phyloP scores from a whole-genome alignment of 2,797 vertebrate genomes.

The Darevskia mixta region DNA sequence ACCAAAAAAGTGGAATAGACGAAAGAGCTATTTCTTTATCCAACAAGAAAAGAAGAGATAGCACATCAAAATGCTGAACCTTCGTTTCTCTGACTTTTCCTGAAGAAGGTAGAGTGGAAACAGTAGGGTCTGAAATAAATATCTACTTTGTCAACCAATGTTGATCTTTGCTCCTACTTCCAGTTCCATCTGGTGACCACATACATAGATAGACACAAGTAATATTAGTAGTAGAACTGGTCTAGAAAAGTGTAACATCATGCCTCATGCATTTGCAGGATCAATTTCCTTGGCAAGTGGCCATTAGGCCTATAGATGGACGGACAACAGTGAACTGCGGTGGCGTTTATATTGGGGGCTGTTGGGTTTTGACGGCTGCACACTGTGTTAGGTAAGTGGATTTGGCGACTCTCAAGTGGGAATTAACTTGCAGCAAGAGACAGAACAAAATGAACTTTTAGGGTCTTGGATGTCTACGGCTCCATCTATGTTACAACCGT shows the following conservation, averaged over 20 bases:
- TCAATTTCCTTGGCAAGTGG: slow-evolving; percentile 96
- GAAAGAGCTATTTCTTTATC: too few species aligned
- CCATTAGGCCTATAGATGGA: slow-evolving; percentile 77
- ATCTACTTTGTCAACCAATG: too few species aligned
- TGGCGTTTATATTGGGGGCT: slow-evolving; percentile 91
- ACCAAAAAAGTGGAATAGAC: background rate
- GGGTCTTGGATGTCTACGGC: background rate
- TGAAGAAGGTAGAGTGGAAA: too few species aligned
- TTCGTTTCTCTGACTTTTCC: too few species aligned
- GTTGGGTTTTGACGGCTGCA: slow-evolving; percentile 94
- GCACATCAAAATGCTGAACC: too few species aligned
- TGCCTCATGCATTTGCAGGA: slow-evolving; percentile 77
- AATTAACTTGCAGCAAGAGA: background rate
- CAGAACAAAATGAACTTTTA: background rate
- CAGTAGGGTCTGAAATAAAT: too few species aligned
- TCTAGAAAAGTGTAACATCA: background rate
- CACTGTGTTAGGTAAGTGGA: slow-evolving; percentile 91
- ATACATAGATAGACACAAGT: background rate
- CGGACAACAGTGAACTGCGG: slow-evolving; percentile 82
- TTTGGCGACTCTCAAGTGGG: background rate
- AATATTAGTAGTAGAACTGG: background rate
- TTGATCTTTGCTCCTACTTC: too few species aligned
- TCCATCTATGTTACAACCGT: background rate
- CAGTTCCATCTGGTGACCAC: too few species aligned
- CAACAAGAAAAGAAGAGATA: too few species aligned